phyloP scores from a whole-genome alignment of 2,797 vertebrate species.

The Ceryle rudis region DNA sequence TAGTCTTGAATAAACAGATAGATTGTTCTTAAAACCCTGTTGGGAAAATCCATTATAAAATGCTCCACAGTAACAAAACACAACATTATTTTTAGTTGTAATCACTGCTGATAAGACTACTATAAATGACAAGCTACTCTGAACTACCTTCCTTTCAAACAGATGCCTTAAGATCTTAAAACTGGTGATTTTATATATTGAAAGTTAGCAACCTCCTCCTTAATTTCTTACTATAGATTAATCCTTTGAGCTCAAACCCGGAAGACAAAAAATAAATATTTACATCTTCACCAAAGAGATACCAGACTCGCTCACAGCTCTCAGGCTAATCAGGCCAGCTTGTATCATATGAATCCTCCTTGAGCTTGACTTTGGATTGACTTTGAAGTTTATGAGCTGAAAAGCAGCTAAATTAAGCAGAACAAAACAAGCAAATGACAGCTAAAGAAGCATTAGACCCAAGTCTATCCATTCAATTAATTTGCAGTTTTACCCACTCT shows the following conservation, averaged over 20 bases:
- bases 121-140: neutral
- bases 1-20: neutral
- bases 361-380: slow-evolving; percentile 69
- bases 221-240: neutral
- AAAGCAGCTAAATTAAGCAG: slow-evolving; percentile 78
- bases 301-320: slow-evolving; percentile 53
- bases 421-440: slow-evolving; percentile 70
- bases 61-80: neutral
- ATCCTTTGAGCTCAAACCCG: neutral
- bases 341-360: slow-evolving; percentile 41
- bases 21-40: neutral
- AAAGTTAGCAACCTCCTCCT: neutral
- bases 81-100: neutral
- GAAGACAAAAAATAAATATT: neutral
- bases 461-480: slow-evolving; percentile 37
- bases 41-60: neutral
- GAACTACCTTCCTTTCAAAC: neutral
- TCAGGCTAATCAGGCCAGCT: slow-evolving; percentile 39
- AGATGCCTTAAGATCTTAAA: neutral
- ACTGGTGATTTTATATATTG: neutral
- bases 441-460: slow-evolving; percentile 24
- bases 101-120: neutral
- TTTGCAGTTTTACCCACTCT: slow-evolving; percentile 34
- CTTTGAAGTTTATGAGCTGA: slow-evolving; percentile 73
- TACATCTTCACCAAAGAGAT: neutral